Base-by-base conservation (phyloP, 2,797 vertebrate species). In the Oreortyx pictus region DNA sequence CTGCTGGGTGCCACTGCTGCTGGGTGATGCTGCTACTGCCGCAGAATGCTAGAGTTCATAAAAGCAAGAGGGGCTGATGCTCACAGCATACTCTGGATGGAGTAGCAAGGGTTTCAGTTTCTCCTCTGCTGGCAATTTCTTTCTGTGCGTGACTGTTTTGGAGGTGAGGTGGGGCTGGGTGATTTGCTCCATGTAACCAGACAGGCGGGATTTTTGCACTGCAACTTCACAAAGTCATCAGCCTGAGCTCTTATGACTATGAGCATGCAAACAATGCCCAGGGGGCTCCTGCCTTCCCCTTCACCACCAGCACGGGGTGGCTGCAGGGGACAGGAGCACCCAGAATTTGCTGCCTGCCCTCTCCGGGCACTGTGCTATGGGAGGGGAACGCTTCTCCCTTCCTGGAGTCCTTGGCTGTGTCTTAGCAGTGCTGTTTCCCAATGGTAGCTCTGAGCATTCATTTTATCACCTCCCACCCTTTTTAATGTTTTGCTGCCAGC, bases 291-390 rank as follows among this genome's bases (percentile, higher is more conserved):
- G 8, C 50, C 7, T 24, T 37, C 47, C 24, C 50, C 18, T 18
- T 47, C 5, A 5, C 20, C n/a, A 5, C 24, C 44, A 2, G 0
- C 7, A 1, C 13, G 4, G 37, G 35, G 61, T 39, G 43, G 43
- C 46, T 46, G n/a, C 13, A 6, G 54, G 41, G 31, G 17, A 27
- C 29, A 39, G 50, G 74, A 52, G 75, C 60, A 10, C 60, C 25
- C 33, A 5, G 3, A 16, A 24, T 22, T 31, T 18, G 16, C 52
- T 24, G 31, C 54, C 54, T n/a, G 29, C 54, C 11, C 54, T 18
- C 29, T 54, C 52, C 6, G 17, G 50, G 52, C 57, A 23, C 59
- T 46, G 23, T 46, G 57, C 9, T 43, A 10, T 2, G 3, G 46
- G 41, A 75, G 22, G n/a, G 31, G 31, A 46, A 19, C 6, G 1